Evolutionary conservation across 2,797 vertebrate genomes (phyloP), one percentile per base, ranked within the genome.

Genomic region (Syndactyla subalaris): DNA sequence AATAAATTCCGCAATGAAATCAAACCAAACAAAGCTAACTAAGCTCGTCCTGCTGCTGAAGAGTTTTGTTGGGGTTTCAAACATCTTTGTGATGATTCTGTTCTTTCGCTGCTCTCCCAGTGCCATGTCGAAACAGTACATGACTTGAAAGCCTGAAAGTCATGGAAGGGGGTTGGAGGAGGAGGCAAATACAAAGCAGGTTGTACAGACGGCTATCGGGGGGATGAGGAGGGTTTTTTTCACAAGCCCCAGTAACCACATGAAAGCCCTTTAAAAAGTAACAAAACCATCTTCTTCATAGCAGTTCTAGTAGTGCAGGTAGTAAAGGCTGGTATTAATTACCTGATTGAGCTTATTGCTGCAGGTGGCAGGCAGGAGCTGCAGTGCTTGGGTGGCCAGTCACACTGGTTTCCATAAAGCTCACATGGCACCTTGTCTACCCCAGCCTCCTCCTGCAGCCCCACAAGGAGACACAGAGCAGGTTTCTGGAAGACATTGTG

Each of bases 261-360:
- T 94, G 77, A 96, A 96, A 96, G 89, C 85, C 78, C 73, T 93
- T 88, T 70, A 89, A 86, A 93, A 92, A 90, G 46, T 17, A 92
- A 82, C 77, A 95, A 70, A 91, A 43, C 66, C 0, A 0, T 84
- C 72, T 84, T 81, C 82, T 93, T 30, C 14, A 3, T 30, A 77
- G 73, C 92, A 91, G 67, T 59, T 82, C 79, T 86, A 15, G 57
- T 39, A 85, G 61, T 2, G 19, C 85, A 94, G 88, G 94, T 96
- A 91, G 84, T 87, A 94, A 95, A 94, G 68, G 58, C 88, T 95
- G 95, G 49, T 67, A 71, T 96, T 96, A 94, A 95, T 96, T 94
- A 94, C 72, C 80, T 49, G 88, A 13, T 80, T 46, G 80, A 95
- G 65, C 59, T 92, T 38, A 61, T 85, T 94, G 90, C 92, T 95